Base-by-base conservation (phyloP, 2,113 vertebrate genomes). In the Rhynchopsitta pachyrhyncha region DNA sequence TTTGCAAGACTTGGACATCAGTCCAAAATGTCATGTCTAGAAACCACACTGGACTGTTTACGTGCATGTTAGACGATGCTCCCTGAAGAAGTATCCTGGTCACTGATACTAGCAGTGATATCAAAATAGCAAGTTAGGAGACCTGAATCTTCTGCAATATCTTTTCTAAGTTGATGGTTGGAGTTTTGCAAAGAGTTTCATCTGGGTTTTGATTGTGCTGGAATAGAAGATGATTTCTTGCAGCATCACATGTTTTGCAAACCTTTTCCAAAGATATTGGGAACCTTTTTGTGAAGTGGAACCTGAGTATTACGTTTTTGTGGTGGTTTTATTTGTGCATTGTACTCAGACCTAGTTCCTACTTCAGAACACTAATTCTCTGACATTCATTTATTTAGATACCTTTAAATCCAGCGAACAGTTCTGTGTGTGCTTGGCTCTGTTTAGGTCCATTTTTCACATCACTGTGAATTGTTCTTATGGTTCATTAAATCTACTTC, bases 21-120 rank as follows among this genome's bases (percentile, higher is more conserved):
- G 27, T 82, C 49, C 69, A 19, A 42, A 80, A 53, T 62, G 41
- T 12, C n/a, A 3, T 3, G 9, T 33, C 47, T 44, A 2, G 85
- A 20, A 46, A 5, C 52, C 52, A 49, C 49, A 10, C 13, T 41
- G 12, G 18, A 5, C 47, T 62, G 12, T 23, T 50, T 57, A 5
- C 0, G 0, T 37, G 3, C 27, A 1, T 2, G 1, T 70, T 55
- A 35, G 50, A 8, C n/a, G 4, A 39, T 70, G 60, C 57, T 82
- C 33, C 8, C 13, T 67, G 52, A 20, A 24, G 13, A 79, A 3
- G 25, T 87, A n/a, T 33, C 24, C 47, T 49, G 24, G 46, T 71
- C 52, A 23, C 29, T 68, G 41, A 7, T 46, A 5, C 27, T 60
- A 37, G 19, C 42, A 37, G 9, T 42, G 49, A 13, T 15, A 29